Conservation (phyloP, 2,113 vertebrate genomes). For the Myotis lucifugus region DNA sequence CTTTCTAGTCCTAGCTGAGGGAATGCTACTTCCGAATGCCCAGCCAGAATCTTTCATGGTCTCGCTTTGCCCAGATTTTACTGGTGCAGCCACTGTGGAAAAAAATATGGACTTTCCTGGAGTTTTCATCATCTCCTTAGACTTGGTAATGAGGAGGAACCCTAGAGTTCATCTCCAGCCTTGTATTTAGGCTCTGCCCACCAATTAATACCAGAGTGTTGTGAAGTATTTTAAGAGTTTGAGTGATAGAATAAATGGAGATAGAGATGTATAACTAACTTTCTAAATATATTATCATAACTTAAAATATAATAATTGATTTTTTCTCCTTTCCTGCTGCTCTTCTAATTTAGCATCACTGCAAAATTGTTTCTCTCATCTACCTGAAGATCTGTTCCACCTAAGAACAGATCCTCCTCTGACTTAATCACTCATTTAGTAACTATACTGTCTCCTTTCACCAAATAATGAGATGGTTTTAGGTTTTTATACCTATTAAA, state of each 20-base stretch:
- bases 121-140: neutral
- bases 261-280: neutral
- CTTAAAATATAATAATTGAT: neutral
- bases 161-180: neutral
- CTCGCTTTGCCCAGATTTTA: neutral
- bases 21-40: neutral
- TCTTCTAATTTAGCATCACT: neutral
- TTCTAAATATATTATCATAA: conserved; percentile 10
- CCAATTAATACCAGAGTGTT: neutral
- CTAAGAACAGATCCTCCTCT: neutral
- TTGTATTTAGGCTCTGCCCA: neutral
- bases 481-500: neutral
- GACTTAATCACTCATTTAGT: neutral
- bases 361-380: neutral
- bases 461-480: conserved; percentile 8
- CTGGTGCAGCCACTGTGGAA: neutral
- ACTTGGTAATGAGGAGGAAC: neutral
- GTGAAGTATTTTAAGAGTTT: neutral
- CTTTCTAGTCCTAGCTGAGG: neutral
- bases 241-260: neutral
- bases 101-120: neutral
- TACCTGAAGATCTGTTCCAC: neutral
- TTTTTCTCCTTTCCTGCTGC: neutral
- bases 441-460: neutral
- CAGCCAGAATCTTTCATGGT: neutral